phyloP scores from a whole-genome alignment of 2,113 vertebrate species.

The Hippocampus guttulatus region DNA sequence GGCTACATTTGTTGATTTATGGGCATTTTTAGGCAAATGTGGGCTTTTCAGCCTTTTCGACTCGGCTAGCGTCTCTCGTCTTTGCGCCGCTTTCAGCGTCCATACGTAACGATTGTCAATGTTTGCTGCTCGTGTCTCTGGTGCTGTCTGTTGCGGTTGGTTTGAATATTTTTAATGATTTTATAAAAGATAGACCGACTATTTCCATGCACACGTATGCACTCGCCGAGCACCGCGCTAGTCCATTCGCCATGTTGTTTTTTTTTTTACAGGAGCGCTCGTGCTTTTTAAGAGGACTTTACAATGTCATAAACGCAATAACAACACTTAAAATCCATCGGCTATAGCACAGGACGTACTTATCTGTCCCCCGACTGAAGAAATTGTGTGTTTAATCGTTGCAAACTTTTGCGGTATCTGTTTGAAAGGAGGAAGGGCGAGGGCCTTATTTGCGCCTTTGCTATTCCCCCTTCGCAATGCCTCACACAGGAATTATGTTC shows the following conservation, averaged over 20 bases:
- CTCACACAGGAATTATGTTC: slow-evolving; percentile 67
- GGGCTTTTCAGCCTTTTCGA: slow-evolving; percentile 32
- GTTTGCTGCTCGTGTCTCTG: background rate
- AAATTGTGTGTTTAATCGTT: slow-evolving; percentile 23
- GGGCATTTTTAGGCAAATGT: background rate
- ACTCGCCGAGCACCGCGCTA: slow-evolving; percentile 62
- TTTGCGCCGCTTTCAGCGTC: slow-evolving; percentile 15
- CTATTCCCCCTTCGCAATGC: slow-evolving; percentile 47
- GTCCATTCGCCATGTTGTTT: slow-evolving; percentile 86
- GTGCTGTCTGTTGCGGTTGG: slow-evolving; percentile 22
- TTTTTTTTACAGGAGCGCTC: slow-evolving; percentile 54
- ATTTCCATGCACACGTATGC: slow-evolving; percentile 82
- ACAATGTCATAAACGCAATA: slow-evolving; percentile 53
- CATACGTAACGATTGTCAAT: background rate
- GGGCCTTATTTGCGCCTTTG: slow-evolving; percentile 64
- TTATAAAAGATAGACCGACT: slow-evolving; percentile 68
- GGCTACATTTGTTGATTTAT: background rate
- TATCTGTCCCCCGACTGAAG: slow-evolving; percentile 12
- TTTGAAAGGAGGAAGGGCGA: slow-evolving; percentile 74
- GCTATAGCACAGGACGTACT: slow-evolving; percentile 39
- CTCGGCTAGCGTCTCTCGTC: slow-evolving; percentile 20
- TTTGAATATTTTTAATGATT: slow-evolving; percentile 31
- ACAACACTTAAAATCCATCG: slow-evolving; percentile 49
- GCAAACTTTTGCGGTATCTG: slow-evolving; percentile 45
- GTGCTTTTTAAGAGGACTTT: slow-evolving; percentile 60